phyloP scores from a whole-genome alignment of 2,113 vertebrate species.

The Eurypyga helias region DNA sequence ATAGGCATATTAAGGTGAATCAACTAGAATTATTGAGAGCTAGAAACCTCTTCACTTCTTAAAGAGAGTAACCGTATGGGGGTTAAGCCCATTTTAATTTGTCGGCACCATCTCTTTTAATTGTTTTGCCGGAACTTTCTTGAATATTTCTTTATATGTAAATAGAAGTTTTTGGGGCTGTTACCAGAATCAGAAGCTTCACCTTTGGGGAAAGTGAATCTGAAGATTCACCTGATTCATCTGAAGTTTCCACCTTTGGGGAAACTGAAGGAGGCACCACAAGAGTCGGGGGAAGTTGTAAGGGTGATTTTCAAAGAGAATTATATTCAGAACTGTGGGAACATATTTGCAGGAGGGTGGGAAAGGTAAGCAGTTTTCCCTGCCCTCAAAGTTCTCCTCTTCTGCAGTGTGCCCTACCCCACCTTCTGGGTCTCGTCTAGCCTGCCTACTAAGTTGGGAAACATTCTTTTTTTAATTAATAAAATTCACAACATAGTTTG shows the following conservation, averaged over 20 bases:
- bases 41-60: not conserved
- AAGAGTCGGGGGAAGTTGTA: not conserved
- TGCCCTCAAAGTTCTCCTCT: constrained; percentile 13
- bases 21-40: not conserved
- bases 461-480: constrained; percentile 43
- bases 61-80: not conserved
- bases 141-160: not conserved
- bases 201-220: not conserved
- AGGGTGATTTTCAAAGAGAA: not conserved
- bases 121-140: accelerated
- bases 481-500: constrained; percentile 36
- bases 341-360: not conserved
- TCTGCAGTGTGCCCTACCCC: constrained; percentile 11
- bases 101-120: not conserved
- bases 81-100: not conserved
- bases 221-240: too few species aligned
- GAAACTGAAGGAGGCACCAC: not conserved
- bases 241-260: not conserved
- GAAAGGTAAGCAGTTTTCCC: not conserved
- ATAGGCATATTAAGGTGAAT: not conserved
- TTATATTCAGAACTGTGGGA: constrained; percentile 15
- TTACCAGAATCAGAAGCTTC: not conserved
- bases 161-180: not conserved
- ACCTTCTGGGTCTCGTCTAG: constrained; percentile 21
- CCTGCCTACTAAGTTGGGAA: constrained; percentile 47